Conservation (phyloP, 2,888 invertebrate genomes). For the Megamerina dolium region DNA sequence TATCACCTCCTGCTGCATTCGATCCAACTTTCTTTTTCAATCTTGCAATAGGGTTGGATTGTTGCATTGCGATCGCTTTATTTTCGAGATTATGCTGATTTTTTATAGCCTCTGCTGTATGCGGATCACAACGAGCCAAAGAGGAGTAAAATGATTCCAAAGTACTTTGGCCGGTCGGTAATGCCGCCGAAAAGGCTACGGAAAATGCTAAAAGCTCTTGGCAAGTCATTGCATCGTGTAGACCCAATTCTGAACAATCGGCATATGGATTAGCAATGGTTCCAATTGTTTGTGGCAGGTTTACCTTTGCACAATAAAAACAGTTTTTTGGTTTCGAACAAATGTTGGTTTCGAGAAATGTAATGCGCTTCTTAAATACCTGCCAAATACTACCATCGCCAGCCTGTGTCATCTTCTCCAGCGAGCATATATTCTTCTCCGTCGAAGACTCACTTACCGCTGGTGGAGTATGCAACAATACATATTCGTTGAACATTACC, state of each 20-base stretch:
- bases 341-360: neutral
- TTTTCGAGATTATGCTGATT: constrained; percentile 35
- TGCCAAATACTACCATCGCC: constrained; percentile 68
- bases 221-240: constrained; percentile 56
- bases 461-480: constrained; percentile 63
- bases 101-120: constrained; percentile 41
- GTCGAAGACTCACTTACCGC: constrained; percentile 38
- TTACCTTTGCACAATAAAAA: constrained; percentile 33
- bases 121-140: constrained; percentile 64
- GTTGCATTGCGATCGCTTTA: constrained; percentile 35
- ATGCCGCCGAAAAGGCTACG: constrained; percentile 83
- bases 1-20: constrained; percentile 18
- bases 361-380: constrained; percentile 35
- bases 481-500: constrained; percentile 85
- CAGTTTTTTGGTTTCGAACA: no score
- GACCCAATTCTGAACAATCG: constrained; percentile 54
- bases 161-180: constrained; percentile 81
- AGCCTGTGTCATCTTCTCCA: constrained; percentile 86
- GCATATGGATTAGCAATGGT: constrained; percentile 46
- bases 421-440: constrained; percentile 65
- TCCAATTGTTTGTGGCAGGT: constrained; percentile 50
- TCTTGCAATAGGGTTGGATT: constrained; percentile 13
- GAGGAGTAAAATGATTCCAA: constrained; percentile 78
- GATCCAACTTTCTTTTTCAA: constrained; percentile 14
- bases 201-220: constrained; percentile 87